Percentiles rank a stretch among this genome's conserved stretches.
Evolutionary conservation across 1,140 invertebrate genomes (phyloP).

Genomic region (Papilio dardanus): DNA sequence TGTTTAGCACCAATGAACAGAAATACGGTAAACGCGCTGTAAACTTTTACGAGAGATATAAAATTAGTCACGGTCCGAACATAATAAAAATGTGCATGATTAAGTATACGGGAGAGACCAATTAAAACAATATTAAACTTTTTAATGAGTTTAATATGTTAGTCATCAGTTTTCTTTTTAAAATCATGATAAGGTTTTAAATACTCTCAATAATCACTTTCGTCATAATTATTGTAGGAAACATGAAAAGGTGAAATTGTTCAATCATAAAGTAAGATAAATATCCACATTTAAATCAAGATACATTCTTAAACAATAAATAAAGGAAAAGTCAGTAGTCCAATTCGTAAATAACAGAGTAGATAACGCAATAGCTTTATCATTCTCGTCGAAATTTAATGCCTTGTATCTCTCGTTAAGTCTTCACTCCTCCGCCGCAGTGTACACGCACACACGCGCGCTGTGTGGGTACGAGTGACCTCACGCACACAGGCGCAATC

Average conservation of each 20-base stretch:
- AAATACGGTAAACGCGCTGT: background rate
- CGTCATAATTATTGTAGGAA: too few species aligned
- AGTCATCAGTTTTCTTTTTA: too few species aligned
- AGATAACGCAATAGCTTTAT: slow-evolving; percentile 25
- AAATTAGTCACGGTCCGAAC: slow-evolving; percentile 4
- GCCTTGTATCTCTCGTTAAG: slow-evolving; percentile 20
- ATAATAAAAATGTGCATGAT: slow-evolving; percentile 15
- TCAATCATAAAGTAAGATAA: background rate
- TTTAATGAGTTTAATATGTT: too few species aligned
- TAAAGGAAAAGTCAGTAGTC: slow-evolving; percentile 11
- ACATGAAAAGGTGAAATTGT: too few species aligned
- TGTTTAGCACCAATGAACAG: slow-evolving; percentile 9
- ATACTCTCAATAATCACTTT: too few species aligned
- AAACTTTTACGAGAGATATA: slow-evolving; percentile 11
- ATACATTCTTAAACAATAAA: slow-evolving; percentile 2
- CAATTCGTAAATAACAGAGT: slow-evolving; percentile 8
- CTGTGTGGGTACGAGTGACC: slow-evolving; percentile 62
- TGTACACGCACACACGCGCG: slow-evolving; percentile 45
- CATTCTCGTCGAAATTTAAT: slow-evolving; percentile 31
- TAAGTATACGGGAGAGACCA: background rate
- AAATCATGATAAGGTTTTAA: too few species aligned
- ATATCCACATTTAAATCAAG: background rate
- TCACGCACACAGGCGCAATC: slow-evolving; percentile 66
- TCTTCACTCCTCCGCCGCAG: slow-evolving; percentile 28
- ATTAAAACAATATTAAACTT: background rate